Evolutionary conservation across 2,113 vertebrate genomes (phyloP).

Genomic region (Dryoscopus gambensis): DNA sequence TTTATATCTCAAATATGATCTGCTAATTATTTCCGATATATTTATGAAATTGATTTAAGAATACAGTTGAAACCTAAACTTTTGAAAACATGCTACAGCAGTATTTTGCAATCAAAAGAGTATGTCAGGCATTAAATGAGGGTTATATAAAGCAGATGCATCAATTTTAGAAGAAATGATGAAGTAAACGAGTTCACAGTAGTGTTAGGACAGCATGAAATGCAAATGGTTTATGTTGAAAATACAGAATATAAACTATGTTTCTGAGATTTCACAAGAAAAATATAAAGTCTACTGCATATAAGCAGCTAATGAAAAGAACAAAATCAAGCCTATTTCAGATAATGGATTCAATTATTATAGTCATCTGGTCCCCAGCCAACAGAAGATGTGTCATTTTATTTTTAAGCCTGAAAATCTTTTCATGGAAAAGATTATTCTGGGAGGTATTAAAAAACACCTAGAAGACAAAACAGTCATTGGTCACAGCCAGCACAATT

Average conservation of each 20-base stretch:
- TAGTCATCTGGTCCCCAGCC: neutral
- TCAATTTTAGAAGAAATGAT: neutral
- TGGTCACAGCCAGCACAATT: neutral
- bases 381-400: neutral
- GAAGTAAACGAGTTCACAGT: neutral
- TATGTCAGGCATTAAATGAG: neutral
- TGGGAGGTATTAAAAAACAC: neutral
- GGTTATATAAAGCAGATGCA: neutral
- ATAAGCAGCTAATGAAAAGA: neutral
- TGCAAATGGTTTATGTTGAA: neutral
- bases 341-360: neutral
- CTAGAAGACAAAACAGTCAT: neutral
- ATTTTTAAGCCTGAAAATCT: neutral
- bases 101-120: neutral
- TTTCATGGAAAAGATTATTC: neutral
- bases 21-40: neutral
- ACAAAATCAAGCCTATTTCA: neutral
- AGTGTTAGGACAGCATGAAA: neutral
- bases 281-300: neutral
- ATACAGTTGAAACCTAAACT: neutral
- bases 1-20: neutral
- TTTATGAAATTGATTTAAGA: neutral
- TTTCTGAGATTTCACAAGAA: neutral
- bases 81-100: neutral
- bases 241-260: neutral